These are phyloP conservation scores for Albula glossodonta DNA, from an alignment of 2,113 vertebrate species.

Conservation along the genomic window DNA sequence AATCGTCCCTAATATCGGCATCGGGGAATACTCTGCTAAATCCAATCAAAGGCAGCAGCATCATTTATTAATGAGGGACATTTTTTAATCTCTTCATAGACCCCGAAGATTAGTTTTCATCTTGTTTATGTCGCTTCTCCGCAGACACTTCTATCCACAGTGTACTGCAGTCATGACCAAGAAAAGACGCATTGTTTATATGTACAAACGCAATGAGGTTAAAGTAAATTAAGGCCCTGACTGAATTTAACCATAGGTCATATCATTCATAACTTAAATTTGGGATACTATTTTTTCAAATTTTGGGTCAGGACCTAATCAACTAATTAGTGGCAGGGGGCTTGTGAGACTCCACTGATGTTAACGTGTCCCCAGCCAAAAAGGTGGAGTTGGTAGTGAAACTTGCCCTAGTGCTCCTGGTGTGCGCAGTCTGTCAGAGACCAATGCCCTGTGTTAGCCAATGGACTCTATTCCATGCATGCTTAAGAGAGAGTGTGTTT, in stretches of 20 bases:
- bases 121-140: background rate
- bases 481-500: background rate
- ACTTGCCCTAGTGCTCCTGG: too few relatives aligned
- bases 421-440: background rate
- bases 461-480: too few relatives aligned
- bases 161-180: background rate
- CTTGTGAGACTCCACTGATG: too few relatives aligned
- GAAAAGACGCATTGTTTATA: background rate
- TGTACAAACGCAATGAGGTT: background rate
- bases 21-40: background rate
- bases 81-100: background rate
- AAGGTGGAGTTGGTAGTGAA: too few relatives aligned
- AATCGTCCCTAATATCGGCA: background rate
- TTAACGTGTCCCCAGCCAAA: too few relatives aligned
- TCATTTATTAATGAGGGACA: background rate
- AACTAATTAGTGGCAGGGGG: too few relatives aligned
- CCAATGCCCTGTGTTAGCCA: background rate
- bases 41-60: background rate
- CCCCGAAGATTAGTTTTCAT: background rate
- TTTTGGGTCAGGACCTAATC: too few relatives aligned
- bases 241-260: background rate
- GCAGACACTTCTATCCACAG: background rate
- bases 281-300: too few relatives aligned
- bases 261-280: too few relatives aligned
- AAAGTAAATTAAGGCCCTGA: background rate